These are phyloP conservation scores for Chrysodeixis includens DNA, from an alignment of 2,888 invertebrate genomes.

Conservation along the genomic window DNA sequence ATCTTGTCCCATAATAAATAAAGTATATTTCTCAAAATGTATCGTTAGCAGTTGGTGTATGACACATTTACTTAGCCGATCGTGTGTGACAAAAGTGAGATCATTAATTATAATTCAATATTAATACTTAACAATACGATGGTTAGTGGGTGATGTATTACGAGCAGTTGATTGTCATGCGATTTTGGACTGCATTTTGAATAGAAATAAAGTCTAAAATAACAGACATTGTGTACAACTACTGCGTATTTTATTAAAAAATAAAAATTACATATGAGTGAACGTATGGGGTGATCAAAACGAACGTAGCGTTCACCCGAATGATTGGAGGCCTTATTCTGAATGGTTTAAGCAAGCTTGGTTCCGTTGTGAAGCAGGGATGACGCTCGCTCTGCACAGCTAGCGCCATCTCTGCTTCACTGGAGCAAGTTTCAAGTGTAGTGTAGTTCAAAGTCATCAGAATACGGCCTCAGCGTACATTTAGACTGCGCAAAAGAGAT, in stretches of 20 bases:
- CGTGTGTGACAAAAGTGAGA: slow-evolving; percentile 88
- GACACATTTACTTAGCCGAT: slow-evolving; percentile 77
- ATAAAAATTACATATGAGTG: slow-evolving; percentile 46
- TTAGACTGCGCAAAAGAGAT: slow-evolving; percentile 22
- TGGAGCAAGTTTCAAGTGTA: not conserved
- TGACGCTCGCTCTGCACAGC: not conserved
- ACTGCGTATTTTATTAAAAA: slow-evolving; percentile 43
- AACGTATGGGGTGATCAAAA: slow-evolving; percentile 52
- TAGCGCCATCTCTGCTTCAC: not conserved
- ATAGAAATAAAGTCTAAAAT: slow-evolving; percentile 55
- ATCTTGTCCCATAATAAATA: slow-evolving; percentile 9
- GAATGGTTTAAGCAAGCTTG: not conserved
- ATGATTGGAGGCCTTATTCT: slow-evolving; percentile 8
- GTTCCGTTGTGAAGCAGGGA: not conserved
- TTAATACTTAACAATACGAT: slow-evolving; percentile 87
- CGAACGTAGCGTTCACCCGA: slow-evolving; percentile 29
- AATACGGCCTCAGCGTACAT: not conserved
- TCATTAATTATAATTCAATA: slow-evolving; percentile 84
- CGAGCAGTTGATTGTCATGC: slow-evolving; percentile 57
- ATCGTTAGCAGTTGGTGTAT: slow-evolving; percentile 54
- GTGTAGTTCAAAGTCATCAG: not conserved
- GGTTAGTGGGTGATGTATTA: slow-evolving; percentile 74
- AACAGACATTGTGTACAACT: slow-evolving; percentile 56
- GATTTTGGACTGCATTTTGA: slow-evolving; percentile 55
- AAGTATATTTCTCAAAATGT: slow-evolving; percentile 39